Evolutionary conservation across 1,140 invertebrate genomes (phyloP), one percentile per base, ranked within the genome.

Genomic region (Solenopsis fugax): DNA sequence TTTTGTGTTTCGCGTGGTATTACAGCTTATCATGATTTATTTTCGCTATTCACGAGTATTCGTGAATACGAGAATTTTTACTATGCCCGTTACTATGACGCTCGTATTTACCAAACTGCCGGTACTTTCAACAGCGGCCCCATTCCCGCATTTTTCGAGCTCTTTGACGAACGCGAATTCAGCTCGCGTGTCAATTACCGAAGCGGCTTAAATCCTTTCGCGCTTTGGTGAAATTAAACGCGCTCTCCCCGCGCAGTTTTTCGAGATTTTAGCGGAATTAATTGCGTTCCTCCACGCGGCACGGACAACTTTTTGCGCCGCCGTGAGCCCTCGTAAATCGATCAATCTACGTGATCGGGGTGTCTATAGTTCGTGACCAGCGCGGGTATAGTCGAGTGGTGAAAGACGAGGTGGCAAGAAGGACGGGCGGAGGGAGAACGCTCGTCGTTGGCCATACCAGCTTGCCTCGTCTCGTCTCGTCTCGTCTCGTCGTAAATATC

Each of bases 301-400:
- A 85, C 72, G 71, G 24, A n/a, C 80, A 64, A 88, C 86, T 90
- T 90, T 90, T 90, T 90, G 86, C 87, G 62, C 52, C 75, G 48
- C 5, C n/a, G 29, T 52, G 73, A 29, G 29, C 67, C 62, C 87
- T 92, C 89, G 92, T 93, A 93, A 93, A 93, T 93, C 90, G 88
- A 92, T 93, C 93, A 92, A 91, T 90, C 85, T 89, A 84, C 89
- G 86, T 92, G 91, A 89, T 90, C 89, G 78, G 75, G 65, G 69
- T 85, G 91, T 82, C 75, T 65, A 88, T 90, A 90, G 88, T 82
- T 76, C 64, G 89, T 90, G 89, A 54, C 1, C 54, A 48, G 67
- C 34, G 29, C 34, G 50, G 18, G 13, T 10, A 75, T 65, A 82
- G 67, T 81, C 34, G n/a, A 45, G 21, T 24, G 72, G 56, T 50